These are phyloP conservation scores for Ivindomyrus marchei DNA, from an alignment of 2,113 vertebrate species.

Conservation along the genomic window DNA sequence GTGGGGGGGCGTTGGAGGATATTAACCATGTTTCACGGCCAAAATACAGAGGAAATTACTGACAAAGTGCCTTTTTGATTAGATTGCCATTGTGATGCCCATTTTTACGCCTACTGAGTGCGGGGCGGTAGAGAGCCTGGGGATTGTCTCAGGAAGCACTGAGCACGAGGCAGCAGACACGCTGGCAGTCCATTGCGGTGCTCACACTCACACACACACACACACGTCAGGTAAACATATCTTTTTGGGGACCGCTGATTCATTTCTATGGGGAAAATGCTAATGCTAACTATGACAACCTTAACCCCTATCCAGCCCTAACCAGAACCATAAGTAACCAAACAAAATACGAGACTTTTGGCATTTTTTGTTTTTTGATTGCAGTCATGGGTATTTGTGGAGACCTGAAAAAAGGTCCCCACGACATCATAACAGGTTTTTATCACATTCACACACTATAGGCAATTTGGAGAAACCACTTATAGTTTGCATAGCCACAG, in stretches of 20 bases:
- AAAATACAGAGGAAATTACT: background rate
- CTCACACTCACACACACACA: background rate
- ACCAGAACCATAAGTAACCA: no score
- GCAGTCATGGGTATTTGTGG: no score
- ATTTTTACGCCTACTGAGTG: background rate
- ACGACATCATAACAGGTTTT: no score
- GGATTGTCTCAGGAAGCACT: background rate
- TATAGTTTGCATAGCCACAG: background rate
- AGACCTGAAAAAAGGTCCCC: no score
- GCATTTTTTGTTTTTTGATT: no score
- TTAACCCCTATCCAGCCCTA: no score
- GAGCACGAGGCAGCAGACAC: background rate
- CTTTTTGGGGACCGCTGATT: background rate
- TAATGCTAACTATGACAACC: no score
- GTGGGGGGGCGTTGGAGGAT: background rate
- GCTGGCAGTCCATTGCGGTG: background rate
- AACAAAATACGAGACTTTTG: background rate
- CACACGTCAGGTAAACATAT: background rate
- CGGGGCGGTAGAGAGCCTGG: background rate
- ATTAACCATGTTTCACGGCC: conserved; percentile 10
- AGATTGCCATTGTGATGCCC: background rate
- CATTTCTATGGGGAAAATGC: no score
- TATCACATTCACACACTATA: background rate
- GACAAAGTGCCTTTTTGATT: background rate
- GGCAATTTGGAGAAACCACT: background rate